Evolutionary conservation across 2,888 invertebrate species (phyloP), one percentile per base, ranked within the genome.

Genomic region (Nycteola revayana): DNA sequence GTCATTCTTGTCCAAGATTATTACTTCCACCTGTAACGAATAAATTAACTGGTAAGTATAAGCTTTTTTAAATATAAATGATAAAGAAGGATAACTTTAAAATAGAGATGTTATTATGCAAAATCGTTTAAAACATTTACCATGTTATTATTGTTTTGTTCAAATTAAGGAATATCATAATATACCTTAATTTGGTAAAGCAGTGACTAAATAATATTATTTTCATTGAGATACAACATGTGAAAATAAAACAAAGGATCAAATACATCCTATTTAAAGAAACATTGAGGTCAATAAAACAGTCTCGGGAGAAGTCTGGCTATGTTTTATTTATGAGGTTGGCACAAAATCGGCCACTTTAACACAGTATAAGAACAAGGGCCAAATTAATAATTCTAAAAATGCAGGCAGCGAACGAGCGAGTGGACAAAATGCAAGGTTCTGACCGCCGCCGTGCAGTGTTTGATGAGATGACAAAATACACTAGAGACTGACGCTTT

Each of bases 1-100:
- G 89, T 98, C 98, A 79, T 98, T 98, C 82, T 94, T 95, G 86
- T 98, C 98, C 74, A 95, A 78, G 32, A 98, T 94, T 36, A 92
- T 93, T 55, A 98, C 93, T 77, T 92, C 92, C 58, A 97, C 94
- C 97, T 97, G 93, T 10, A 53, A 71, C 64, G 77, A 63, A 14
- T 14, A 5, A 14, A 14, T n/a, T n/a, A n/a, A n/a, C n/a, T n/a
- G n/a, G n/a, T n/a, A n/a, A n/a, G n/a, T n/a, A n/a, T n/a, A n/a
- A n/a, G n/a, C n/a, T n/a, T n/a, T n/a, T n/a, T n/a, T n/a, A n/a
- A n/a, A n/a, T n/a, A n/a, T n/a, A n/a, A n/a, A n/a, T n/a, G n/a
- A n/a, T n/a, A n/a, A n/a, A n/a, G n/a, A n/a, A n/a, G n/a, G n/a
- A n/a, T n/a, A n/a, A n/a, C n/a, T n/a, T n/a, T n/a, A n/a, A n/a